A percentile compares a stretch with the other conserved stretches of the same genome.
These are phyloP conservation scores for Helicoverpa assulta DNA, from an alignment of 2,888 invertebrate genomes.

Conservation along the genomic window DNA sequence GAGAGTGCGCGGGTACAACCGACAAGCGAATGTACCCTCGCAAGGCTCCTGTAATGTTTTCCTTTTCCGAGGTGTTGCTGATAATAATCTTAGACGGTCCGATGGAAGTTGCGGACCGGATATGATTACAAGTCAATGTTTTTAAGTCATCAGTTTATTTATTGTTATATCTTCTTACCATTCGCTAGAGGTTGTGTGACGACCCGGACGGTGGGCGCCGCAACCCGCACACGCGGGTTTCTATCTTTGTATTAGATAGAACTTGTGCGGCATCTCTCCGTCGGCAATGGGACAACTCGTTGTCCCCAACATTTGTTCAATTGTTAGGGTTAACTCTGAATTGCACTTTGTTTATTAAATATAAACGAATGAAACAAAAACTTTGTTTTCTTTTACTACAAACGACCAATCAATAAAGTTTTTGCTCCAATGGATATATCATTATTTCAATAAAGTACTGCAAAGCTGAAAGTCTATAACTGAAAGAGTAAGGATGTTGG, in stretches of 20 bases:
- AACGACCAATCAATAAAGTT: background rate
- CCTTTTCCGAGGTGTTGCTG: conserved; percentile 76
- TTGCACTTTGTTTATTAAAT: conserved; percentile 91
- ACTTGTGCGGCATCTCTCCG: conserved; percentile 76
- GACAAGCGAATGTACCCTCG: conserved; percentile 81
- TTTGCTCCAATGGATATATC: background rate
- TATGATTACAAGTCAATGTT: conserved; percentile 80
- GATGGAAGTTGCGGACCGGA: conserved; percentile 88
- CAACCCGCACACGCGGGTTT: conserved; percentile 59
- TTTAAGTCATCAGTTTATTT: conserved; percentile 75
- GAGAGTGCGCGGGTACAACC: conserved; percentile 84
- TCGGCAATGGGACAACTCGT: conserved; percentile 78
- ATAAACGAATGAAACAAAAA: conserved; percentile 88
- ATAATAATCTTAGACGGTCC: conserved; percentile 80
- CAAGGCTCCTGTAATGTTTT: conserved; percentile 82
- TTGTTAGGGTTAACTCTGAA: conserved; percentile 90
- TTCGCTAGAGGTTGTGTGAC: conserved; percentile 80
- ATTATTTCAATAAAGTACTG: too few species aligned
- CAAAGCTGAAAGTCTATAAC: too few species aligned
- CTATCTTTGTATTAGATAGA: conserved; percentile 67
- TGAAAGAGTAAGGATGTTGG: background rate
- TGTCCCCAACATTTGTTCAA: conserved; percentile 88
- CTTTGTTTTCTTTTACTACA: conserved; percentile 69
- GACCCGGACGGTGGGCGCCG: conserved; percentile 77
- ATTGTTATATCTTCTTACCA: conserved; percentile 81